Evolutionary conservation across 2,797 vertebrate genomes (phyloP).

Genomic region (Sus cebifrons): DNA sequence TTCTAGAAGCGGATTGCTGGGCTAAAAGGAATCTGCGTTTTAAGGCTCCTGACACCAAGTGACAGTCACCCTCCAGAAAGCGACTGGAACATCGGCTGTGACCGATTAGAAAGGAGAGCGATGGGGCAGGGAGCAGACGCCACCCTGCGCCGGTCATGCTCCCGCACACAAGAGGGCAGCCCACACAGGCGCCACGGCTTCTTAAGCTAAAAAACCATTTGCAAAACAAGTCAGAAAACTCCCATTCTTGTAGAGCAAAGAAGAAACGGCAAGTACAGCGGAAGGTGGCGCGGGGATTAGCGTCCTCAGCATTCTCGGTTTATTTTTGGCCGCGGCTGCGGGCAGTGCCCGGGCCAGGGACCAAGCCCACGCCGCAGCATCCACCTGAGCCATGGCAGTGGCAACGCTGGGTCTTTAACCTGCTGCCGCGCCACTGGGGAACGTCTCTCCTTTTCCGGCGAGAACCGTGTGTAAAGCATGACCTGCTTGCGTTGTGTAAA

Average conservation of each 20-base stretch:
- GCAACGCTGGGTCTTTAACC: too few species aligned
- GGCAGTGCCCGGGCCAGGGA: too few species aligned
- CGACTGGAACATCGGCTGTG: rapidly evolving
- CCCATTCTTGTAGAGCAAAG: neutral
- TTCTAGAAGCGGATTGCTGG: neutral
- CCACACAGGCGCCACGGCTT: rapidly evolving
- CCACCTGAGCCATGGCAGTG: too few species aligned
- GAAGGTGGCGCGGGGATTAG: rapidly evolving
- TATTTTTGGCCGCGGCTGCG: too few species aligned
- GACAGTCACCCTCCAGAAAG: neutral
- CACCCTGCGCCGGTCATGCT: neutral
- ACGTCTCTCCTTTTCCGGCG: too few species aligned
- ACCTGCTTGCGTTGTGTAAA: too few species aligned
- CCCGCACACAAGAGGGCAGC: rapidly evolving
- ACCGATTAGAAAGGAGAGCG: neutral
- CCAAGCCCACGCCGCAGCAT: too few species aligned
- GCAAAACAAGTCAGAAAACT: neutral
- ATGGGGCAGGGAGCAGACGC: rapidly evolving
- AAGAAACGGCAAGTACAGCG: neutral
- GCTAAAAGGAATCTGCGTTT: neutral
- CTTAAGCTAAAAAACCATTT: neutral
- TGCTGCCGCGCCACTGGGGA: too few species aligned
- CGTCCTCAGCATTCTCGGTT: rapidly evolving
- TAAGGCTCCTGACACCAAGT: neutral
- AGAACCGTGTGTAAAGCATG: too few species aligned